Conservation (phyloP, 2,113 vertebrate species). For the Onychorhynchus coronatus region DNA sequence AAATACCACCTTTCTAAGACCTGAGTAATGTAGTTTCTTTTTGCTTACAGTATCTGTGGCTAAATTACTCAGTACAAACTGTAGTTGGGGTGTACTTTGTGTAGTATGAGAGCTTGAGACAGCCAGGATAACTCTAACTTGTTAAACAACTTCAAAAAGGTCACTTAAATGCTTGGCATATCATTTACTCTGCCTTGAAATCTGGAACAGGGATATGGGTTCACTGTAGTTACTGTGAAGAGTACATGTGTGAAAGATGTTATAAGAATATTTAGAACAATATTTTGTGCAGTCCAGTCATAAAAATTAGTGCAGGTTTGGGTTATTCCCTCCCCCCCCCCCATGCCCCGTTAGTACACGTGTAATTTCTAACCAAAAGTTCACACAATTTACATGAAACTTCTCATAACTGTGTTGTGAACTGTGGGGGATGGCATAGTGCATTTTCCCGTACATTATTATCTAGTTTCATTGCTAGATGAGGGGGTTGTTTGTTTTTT, state of each 20-base stretch:
- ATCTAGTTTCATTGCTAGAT: background rate
- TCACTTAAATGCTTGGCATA: background rate
- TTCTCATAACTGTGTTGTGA: background rate
- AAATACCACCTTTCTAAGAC: background rate
- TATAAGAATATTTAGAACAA: background rate
- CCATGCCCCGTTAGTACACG: too few species aligned
- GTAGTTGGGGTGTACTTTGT: background rate
- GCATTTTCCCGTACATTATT: background rate
- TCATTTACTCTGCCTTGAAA: background rate
- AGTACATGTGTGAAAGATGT: background rate
- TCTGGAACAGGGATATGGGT: background rate
- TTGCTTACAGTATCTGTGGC: background rate
- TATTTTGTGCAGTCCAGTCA: background rate
- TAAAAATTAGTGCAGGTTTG: background rate
- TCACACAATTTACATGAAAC: background rate
- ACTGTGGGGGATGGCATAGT: background rate
- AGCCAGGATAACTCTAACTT: background rate
- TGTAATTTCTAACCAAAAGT: background rate
- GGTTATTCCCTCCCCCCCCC: accelerated
- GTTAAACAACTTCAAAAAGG: background rate
- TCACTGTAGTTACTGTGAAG: background rate
- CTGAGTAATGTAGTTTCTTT: constrained; percentile 7
- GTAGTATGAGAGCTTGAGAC: background rate
- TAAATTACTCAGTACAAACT: background rate
- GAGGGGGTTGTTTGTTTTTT: background rate